Evolutionary conservation across 2,797 vertebrate genomes (phyloP).

Genomic region (Ptychobarbus kaznakovi): DNA sequence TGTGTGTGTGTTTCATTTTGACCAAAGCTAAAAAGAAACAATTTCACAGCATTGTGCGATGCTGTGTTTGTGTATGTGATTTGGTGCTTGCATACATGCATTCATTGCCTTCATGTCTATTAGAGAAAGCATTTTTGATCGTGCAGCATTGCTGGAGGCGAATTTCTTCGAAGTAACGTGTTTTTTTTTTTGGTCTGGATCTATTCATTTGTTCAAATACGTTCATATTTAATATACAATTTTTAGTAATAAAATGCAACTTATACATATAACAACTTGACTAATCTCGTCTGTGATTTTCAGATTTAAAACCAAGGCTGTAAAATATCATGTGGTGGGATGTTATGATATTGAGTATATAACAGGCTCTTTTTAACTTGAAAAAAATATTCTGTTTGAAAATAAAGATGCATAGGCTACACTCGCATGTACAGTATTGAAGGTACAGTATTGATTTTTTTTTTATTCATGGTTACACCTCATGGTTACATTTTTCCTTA

Average conservation of each 20-base stretch:
- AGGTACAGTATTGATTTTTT: too few relatives aligned
- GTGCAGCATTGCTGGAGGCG: neutral
- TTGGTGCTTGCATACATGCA: neutral
- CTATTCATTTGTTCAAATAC: neutral
- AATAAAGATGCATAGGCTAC: neutral
- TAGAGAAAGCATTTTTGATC: neutral
- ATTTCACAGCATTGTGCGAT: conserved; percentile 17
- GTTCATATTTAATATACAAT: neutral
- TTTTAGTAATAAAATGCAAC: neutral
- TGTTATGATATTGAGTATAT: neutral
- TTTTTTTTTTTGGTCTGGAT: neutral
- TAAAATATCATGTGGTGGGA: neutral
- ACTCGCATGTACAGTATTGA: neutral
- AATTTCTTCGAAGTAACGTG: neutral
- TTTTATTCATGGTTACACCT: neutral
- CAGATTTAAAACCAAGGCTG: neutral
- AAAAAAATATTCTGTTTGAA: neutral
- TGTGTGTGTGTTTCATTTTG: conserved; percentile 28
- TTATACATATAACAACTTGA: neutral
- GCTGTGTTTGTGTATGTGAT: conserved; percentile 20
- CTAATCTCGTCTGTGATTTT: neutral
- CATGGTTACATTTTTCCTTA: neutral
- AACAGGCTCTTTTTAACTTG: neutral
- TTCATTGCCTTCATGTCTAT: conserved; percentile 8
- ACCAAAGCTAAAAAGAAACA: conserved; percentile 25